These are phyloP conservation scores for Diogma glabrata DNA, from an alignment of 2,888 invertebrate species.

Conservation along the genomic window DNA sequence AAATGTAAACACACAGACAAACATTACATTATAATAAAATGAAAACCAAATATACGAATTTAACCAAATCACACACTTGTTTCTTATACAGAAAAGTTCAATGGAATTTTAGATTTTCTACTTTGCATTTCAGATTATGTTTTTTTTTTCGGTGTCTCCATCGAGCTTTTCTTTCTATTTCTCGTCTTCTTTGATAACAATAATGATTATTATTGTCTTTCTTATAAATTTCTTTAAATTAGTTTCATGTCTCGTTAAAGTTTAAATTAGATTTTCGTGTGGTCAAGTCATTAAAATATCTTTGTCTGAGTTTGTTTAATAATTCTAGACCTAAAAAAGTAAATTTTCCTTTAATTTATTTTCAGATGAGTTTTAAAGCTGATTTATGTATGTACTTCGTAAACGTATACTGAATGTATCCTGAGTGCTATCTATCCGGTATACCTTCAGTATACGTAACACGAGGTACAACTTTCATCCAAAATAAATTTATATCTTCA, in stretches of 20 bases:
- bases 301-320: too few species aligned
- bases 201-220: too few species aligned
- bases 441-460: conserved; percentile 99
- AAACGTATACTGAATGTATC: conserved; percentile 99
- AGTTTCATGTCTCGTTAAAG: too few species aligned
- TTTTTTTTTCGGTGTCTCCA: conserved; percentile 6
- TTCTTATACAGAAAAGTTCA: conserved; percentile 5
- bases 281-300: too few species aligned
- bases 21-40: background rate
- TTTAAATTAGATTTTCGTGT: too few species aligned
- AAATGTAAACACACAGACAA: too few species aligned
- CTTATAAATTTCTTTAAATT: too few species aligned
- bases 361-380: background rate
- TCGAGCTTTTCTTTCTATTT: background rate
- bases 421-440: conserved; percentile 98
- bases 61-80: conserved; percentile 8
- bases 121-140: too few species aligned
- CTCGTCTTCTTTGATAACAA: background rate
- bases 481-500: too few species aligned
- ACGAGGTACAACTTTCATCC: conserved; percentile 83
- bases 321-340: too few species aligned
- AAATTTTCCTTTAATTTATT: too few species aligned
- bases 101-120: too few species aligned
- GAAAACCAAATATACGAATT: background rate
- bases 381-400: conserved; percentile 59